Conservation (phyloP, 2,113 vertebrate species). For the Cephalopholis sonnerati region DNA sequence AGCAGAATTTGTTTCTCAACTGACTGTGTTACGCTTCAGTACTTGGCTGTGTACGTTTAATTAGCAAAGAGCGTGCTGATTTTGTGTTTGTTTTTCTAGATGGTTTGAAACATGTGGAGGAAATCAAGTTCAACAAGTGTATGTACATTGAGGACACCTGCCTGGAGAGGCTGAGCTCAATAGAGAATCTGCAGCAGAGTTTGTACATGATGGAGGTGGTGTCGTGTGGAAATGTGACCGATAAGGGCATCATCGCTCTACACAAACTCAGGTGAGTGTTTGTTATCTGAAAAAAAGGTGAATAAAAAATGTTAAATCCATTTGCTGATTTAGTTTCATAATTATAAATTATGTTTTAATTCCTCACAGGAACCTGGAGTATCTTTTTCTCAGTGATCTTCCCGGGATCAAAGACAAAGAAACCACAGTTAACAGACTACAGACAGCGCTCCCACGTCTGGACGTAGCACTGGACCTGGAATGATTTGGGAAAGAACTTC, state of each 20-base stretch:
- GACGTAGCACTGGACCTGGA: constrained; percentile 86
- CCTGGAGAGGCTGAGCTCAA: constrained; percentile 89
- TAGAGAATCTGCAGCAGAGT: constrained; percentile 88
- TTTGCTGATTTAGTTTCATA: neutral
- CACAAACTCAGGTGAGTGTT: constrained; percentile 87
- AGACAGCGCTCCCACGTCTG: constrained; percentile 88
- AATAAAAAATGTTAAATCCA: too few species aligned
- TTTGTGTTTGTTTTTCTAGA: constrained; percentile 79
- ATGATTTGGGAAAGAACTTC: constrained; percentile 35
- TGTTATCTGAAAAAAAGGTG: neutral
- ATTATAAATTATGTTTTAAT: constrained; percentile 23
- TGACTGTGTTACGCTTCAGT: too few species aligned
- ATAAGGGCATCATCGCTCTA: constrained; percentile 90
- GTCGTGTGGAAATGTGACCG: constrained; percentile 94
- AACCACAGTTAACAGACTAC: constrained; percentile 82
- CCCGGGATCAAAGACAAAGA: constrained; percentile 90
- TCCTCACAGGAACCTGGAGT: constrained; percentile 89
- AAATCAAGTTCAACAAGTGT: constrained; percentile 91
- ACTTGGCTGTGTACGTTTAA: too few species aligned
- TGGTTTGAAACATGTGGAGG: constrained; percentile 90
- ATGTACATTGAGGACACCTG: constrained; percentile 94
- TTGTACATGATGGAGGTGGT: constrained; percentile 89
- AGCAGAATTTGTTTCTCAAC: too few species aligned
- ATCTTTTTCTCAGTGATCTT: constrained; percentile 93
- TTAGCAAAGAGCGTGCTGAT: neutral